phyloP scores from a whole-genome alignment of 2,113 vertebrate species.

The Salvator merianae region DNA sequence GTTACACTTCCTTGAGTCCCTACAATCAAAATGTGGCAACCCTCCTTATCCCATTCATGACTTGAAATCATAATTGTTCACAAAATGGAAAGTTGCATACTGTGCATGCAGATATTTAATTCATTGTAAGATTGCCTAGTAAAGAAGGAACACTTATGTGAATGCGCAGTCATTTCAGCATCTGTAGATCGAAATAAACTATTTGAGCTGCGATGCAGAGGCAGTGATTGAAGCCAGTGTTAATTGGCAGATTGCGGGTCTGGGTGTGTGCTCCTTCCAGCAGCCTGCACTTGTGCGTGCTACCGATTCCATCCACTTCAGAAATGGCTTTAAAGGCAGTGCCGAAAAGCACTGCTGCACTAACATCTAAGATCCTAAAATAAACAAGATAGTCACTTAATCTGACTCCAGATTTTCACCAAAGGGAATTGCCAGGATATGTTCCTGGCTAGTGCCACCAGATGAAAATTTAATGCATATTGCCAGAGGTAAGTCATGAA shows the following conservation, averaged over 20 bases:
- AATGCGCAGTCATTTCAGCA: not conserved
- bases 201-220: not conserved
- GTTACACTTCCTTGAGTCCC: no score
- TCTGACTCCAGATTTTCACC: conserved; percentile 1
- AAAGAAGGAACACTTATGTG: not conserved
- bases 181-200: not conserved
- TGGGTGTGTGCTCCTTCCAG: not conserved
- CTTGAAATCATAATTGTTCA: no score
- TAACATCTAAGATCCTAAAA: not conserved
- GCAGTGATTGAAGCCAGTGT: not conserved
- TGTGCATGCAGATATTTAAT: no score
- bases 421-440: not conserved
- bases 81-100: no score
- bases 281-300: not conserved
- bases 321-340: not conserved
- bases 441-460: not conserved
- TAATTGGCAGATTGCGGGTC: not conserved
- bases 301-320: not conserved
- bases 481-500: not conserved
- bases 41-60: no score
- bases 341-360: not conserved
- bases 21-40: no score
- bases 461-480: not conserved
- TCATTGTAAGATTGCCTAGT: no score
- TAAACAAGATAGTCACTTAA: not conserved